Evolutionary conservation across 2,797 vertebrate genomes (phyloP), one percentile per base, ranked within the genome.

Genomic region (Mus minutoides): DNA sequence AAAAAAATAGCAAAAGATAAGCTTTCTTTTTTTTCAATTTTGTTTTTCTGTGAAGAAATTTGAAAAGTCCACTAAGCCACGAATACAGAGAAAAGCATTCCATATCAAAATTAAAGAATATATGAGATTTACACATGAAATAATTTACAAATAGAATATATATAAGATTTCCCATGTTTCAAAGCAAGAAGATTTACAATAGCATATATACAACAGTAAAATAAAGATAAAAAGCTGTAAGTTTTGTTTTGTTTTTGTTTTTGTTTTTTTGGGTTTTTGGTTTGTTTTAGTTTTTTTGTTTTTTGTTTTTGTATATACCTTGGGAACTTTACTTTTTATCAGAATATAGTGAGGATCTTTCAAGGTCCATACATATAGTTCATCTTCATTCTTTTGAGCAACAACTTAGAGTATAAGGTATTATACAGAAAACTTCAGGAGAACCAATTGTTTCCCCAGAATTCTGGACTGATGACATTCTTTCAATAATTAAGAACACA

Each of bases 131-230:
- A 16, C 34, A 67, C 7, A 52, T n/a, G 67, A 67, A 85, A 52
- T 69, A 37, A n/a, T 69, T 69, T 69, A 37, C 34, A 52, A 69
- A 52, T n/a, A 37, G 62, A 9, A n/a, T n/a, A 69, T 69, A 69
- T 69, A 37, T 37, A 58, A 94, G 73, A 43, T 76, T 64, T 73
- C 13, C 10, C 85, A 13, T 78, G 46, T 52, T 58, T 96, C 88
- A 93, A 95, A 88, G 9, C 17, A 95, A 90, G n/a, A 49, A 46
- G 1, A 16, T 60, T 80, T 56, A 49, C 34, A 12, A 1, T 17
- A 64, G 14, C 79, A 34, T n/a, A 77, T 34, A 56, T 82, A 67
- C 1, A 14, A 11, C 17, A 69, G 31, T 40, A 73, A 86, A 49
- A 37, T 4, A 12, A 71, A 95, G 67, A 1, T 40, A 40, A 24